These are phyloP conservation scores for Xylota segnis DNA, from an alignment of 2,888 invertebrate genomes.

Conservation along the genomic window DNA sequence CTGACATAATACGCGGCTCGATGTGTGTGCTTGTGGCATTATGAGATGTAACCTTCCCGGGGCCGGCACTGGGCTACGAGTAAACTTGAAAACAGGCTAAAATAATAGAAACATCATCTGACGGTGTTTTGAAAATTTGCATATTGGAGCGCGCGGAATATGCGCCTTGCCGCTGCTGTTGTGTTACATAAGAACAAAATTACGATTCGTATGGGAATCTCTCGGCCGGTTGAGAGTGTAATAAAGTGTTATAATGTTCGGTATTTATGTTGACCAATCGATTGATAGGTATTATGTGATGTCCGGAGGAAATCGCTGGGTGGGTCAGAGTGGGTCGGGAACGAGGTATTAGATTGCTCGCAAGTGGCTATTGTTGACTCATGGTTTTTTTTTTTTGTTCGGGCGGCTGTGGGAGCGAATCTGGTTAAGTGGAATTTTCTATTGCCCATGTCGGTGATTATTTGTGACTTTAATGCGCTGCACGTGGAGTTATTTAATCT, in stretches of 20 bases:
- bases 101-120: not conserved
- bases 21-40: slow-evolving; percentile 17
- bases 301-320: slow-evolving; percentile 34
- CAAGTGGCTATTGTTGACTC: not conserved
- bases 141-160: slow-evolving; percentile 27
- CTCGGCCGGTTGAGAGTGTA: slow-evolving; percentile 22
- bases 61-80: not conserved
- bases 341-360: not conserved
- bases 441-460: not conserved
- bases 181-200: slow-evolving; percentile 61
- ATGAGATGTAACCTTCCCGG: slow-evolving; percentile 45
- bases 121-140: slow-evolving; percentile 49
- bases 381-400: not conserved
- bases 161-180: slow-evolving; percentile 17
- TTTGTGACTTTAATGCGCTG: not conserved
- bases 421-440: not conserved
- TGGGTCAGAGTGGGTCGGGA: slow-evolving; percentile 5
- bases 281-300: slow-evolving; percentile 58
- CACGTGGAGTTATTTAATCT: slow-evolving; percentile 22
- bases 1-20: slow-evolving; percentile 48
- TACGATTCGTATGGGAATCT: slow-evolving; percentile 62
- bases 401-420: not conserved
- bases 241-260: slow-evolving; percentile 51
- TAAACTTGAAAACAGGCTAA: slow-evolving; percentile 47
- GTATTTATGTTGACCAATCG: slow-evolving; percentile 67